Base-by-base conservation (phyloP, 2,113 vertebrate species). In the Bungarus multicinctus region DNA sequence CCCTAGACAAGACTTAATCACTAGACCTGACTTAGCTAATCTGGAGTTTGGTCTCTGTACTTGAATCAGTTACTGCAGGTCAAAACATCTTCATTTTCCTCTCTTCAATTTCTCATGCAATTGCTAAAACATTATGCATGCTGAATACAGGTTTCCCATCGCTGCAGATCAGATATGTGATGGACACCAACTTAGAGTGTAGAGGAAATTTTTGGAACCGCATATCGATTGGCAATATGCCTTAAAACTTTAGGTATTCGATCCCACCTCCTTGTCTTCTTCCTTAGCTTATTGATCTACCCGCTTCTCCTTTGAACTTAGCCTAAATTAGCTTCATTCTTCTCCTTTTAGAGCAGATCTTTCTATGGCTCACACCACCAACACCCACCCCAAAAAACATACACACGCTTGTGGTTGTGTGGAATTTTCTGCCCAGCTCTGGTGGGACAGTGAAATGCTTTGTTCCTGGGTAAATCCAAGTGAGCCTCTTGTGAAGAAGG, bases 41-140 rank as follows among this genome's bases (percentile, higher is more conserved):
- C 81, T 90, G 45, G 27, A 92, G 39, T 55, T 60, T 27, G 91
- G 12, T 93, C 89, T 54, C 93, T 95, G 90, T 92, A 94, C 96
- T 94, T 94, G 43, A 93, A 92, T 93, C 4, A 0, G 20, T 81
- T 55, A 60, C 50, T 92, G 0, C 47, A 94, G 94, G 95, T 95
- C 92, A 87, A 60, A 94, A 89, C 5, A 14, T 23, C 27, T 89
- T 69, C 18, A 23, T 43, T 85, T 85, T 39, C 3, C 50, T 45
- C 60, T 50, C 4, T 2, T 58, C 94, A 3, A 1, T 25, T 0
- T 91, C 86, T 4, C 25, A 25, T 27, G 12, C 10, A 50, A 87
- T 69, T 89, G 90, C 0, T 81, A 90, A 91, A 81, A 43, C 54
- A 30, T 27, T n/a, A 58, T 47, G 16, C 2, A 7, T 0, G 54